phyloP scores from a whole-genome alignment of 2,113 vertebrate genomes.

The Thinocorus orbignyianus region DNA sequence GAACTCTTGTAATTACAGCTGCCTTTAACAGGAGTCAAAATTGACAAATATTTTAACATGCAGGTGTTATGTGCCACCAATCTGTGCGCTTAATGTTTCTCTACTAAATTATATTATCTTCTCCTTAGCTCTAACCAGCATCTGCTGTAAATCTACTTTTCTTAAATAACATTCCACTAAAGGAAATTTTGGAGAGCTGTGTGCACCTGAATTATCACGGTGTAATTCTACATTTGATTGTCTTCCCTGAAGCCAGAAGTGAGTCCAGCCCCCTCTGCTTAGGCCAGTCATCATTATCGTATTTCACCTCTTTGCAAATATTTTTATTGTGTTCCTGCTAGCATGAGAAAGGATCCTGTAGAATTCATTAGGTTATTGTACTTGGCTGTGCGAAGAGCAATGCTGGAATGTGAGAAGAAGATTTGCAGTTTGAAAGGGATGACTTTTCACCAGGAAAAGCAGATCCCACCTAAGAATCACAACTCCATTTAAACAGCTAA shows the following conservation, averaged over 20 bases:
- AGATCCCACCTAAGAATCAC: neutral
- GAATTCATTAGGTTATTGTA: neutral
- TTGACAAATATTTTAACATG: neutral
- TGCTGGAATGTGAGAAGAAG: neutral
- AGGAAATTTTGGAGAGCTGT: neutral
- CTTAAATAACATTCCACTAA: neutral
- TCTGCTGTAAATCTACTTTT: neutral
- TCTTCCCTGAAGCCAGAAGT: neutral
- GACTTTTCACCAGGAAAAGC: neutral
- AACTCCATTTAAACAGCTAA: neutral
- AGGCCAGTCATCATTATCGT: neutral
- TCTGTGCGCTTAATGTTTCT: neutral
- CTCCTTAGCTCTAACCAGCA: neutral
- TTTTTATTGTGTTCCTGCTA: neutral
- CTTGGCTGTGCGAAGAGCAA: neutral
- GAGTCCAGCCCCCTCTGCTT: neutral
- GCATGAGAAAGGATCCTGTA: neutral
- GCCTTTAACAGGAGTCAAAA: neutral
- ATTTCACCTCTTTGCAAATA: neutral
- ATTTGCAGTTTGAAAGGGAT: neutral
- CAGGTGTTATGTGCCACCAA: neutral
- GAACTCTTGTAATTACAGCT: neutral
- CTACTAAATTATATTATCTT: neutral
- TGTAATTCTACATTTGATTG: neutral
- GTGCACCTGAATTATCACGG: neutral